phyloP scores from a whole-genome alignment of 2,113 vertebrate genomes.

The Speoplatyrhinus poulsoni region DNA sequence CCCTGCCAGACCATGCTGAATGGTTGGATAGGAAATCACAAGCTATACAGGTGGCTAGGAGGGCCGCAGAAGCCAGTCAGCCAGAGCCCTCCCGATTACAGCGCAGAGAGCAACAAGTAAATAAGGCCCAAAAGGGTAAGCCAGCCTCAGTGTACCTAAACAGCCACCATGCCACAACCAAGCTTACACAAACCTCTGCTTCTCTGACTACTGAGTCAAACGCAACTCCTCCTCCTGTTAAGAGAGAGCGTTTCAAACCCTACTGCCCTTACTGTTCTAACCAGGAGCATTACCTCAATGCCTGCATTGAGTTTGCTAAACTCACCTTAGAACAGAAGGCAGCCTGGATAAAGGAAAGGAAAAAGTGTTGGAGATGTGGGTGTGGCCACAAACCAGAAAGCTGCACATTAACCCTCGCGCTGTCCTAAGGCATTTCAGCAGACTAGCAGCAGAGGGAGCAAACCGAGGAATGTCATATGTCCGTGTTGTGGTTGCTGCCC shows the following conservation, averaged over 20 bases:
- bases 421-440: too few species aligned
- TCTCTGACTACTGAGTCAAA: not conserved
- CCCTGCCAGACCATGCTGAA: conserved; percentile 5
- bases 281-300: conserved; percentile 16
- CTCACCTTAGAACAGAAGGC: not conserved
- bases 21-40: conserved; percentile 17
- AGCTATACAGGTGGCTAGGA: conserved; percentile 5
- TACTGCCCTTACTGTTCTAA: conserved; percentile 20
- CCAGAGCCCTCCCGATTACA: not conserved
- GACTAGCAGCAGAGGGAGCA: too few species aligned
- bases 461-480: too few species aligned
- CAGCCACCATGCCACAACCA: not conserved
- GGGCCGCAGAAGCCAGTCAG: not conserved
- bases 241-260: conserved; percentile 14
- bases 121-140: not conserved
- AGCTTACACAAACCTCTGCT: not conserved
- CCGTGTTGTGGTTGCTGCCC: too few species aligned
- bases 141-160: conserved; percentile 5
- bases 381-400: not conserved
- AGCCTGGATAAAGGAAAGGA: conserved; percentile 16
- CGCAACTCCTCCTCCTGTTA: not conserved
- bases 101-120: not conserved
- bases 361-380: conserved; percentile 14
- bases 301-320: conserved; percentile 4
- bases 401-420: too few species aligned